Evolutionary conservation across 2,797 vertebrate species (phyloP).

Genomic region (Cuniculus paca): DNA sequence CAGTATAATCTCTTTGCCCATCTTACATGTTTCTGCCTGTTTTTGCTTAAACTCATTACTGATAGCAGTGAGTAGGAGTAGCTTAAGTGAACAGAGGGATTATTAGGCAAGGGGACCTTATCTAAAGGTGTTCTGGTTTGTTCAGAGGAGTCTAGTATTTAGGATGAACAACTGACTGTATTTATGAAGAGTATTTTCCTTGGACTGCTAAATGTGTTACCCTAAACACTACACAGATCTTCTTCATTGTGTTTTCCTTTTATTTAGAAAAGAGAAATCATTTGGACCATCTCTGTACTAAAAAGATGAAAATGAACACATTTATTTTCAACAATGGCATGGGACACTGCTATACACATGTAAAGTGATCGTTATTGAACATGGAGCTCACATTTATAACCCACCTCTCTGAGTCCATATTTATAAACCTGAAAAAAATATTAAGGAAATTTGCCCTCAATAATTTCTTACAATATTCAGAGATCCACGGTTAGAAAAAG

Average conservation of each 20-base stretch:
- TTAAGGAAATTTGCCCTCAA: not conserved
- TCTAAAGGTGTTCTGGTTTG: not conserved
- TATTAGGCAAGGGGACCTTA: not conserved
- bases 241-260: not conserved
- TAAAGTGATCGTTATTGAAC: not conserved
- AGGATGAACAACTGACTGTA: not conserved
- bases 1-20: not conserved
- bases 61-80: not conserved
- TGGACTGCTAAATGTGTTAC: not conserved
- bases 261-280: not conserved
- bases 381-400: not conserved
- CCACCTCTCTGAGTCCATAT: not conserved
- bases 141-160: not conserved
- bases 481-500: not conserved
- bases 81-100: not conserved
- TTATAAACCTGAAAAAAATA: not conserved
- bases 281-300: not conserved
- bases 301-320: not conserved
- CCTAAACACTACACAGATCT: not conserved
- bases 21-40: not conserved
- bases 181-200: not conserved
- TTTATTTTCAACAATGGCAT: not conserved
- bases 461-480: not conserved
- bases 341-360: not conserved
- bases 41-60: not conserved